These are phyloP conservation scores for Nyctibius bracteatus DNA, from an alignment of 2,113 vertebrate genomes.

Conservation along the genomic window DNA sequence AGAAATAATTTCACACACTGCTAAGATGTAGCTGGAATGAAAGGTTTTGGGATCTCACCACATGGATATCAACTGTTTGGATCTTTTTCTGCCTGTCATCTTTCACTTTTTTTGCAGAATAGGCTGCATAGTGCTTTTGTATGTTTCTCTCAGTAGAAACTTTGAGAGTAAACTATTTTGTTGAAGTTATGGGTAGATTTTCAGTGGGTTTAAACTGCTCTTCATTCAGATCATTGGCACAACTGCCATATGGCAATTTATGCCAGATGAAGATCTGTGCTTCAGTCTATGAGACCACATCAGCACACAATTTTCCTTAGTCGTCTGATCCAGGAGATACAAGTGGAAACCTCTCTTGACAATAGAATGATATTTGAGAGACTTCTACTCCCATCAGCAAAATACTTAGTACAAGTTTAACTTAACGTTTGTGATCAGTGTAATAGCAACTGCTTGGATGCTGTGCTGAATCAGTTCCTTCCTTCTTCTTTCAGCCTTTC, in stretches of 20 bases:
- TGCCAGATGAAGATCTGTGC: not conserved
- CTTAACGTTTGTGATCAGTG: not conserved
- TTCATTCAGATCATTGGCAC: not conserved
- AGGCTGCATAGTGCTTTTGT: not conserved
- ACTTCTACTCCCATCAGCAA: slow-evolving; percentile 15
- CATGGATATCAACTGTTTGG: not conserved
- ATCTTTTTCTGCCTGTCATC: not conserved
- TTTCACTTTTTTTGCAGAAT: not conserved
- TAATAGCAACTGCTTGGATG: not conserved
- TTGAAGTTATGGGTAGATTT: not conserved
- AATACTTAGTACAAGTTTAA: not conserved
- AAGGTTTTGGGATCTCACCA: not conserved
- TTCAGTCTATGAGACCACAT: not conserved
- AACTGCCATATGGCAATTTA: not conserved
- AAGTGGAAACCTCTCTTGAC: not conserved
- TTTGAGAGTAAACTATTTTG: not conserved
- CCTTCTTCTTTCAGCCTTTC: slow-evolving; percentile 8
- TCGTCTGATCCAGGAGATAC: slow-evolving; percentile 14
- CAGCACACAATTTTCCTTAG: not conserved
- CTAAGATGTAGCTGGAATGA: not conserved
- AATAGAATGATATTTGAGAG: not conserved
- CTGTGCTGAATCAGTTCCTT: slow-evolving; percentile 56
- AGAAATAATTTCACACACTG: not conserved
- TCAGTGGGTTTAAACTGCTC: not conserved
- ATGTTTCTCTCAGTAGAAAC: not conserved